Conservation (phyloP, 2,888 invertebrate species). For the Zaprionus lineosus region DNA sequence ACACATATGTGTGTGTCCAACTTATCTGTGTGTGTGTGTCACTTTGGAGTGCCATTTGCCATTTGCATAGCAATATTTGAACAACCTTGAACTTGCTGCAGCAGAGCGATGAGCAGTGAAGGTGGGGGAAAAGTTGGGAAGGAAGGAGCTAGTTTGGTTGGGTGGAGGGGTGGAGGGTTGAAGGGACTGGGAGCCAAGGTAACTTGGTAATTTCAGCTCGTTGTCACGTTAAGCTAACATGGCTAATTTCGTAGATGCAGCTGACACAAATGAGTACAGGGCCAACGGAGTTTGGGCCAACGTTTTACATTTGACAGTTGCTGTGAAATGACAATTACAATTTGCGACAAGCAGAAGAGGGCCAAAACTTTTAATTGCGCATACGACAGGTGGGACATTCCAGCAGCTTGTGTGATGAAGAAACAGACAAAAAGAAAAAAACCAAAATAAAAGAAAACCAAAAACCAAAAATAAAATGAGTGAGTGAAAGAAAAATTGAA, state of each 20-base stretch:
- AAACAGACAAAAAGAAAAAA: no score
- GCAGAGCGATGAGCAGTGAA: no score
- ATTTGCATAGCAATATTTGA: conserved; percentile 38
- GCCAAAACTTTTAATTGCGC: conserved; percentile 66
- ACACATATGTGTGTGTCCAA: neutral
- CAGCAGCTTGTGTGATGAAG: conserved; percentile 19
- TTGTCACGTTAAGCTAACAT: conserved; percentile 46
- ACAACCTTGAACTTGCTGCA: conserved; percentile 68
- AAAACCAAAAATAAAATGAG: no score
- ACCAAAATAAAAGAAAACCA: no score
- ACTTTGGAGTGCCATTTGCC: conserved; percentile 27
- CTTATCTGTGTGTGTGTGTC: conserved; percentile 6
- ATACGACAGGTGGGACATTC: conserved; percentile 57
- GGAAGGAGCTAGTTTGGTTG: no score
- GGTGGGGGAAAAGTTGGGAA: no score
- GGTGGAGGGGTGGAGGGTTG: no score
- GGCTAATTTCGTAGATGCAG: conserved; percentile 56
- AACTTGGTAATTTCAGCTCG: conserved; percentile 15
- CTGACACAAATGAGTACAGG: conserved; percentile 50
- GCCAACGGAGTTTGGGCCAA: conserved; percentile 31
- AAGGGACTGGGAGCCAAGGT: neutral
- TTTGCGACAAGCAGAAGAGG: conserved; percentile 21
- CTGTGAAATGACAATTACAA: conserved; percentile 60
- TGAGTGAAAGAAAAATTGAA: conserved; percentile 9
- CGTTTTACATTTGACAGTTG: conserved; percentile 38